These are phyloP conservation scores for Gyrodactylus bullatarudis DNA, from an alignment of 1,140 invertebrate genomes.

Conservation along the genomic window DNA sequence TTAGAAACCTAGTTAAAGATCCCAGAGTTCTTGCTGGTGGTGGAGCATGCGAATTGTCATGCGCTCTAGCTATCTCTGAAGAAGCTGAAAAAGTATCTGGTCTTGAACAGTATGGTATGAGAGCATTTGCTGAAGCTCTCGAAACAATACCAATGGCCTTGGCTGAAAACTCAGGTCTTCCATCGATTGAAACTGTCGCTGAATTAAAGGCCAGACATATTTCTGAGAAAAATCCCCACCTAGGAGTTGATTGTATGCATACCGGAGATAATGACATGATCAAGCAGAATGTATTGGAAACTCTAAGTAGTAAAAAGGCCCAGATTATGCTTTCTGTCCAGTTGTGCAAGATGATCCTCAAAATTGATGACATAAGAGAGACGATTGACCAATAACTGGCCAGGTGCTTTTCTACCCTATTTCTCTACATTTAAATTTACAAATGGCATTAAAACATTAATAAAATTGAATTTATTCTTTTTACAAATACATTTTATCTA, in stretches of 20 bases:
- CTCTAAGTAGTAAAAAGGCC: conserved; percentile 74
- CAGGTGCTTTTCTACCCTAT: not conserved
- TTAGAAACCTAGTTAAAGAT: conserved; percentile 66
- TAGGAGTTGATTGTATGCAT: conserved; percentile 77
- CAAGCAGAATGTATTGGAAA: conserved; percentile 72
- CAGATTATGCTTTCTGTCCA: conserved; percentile 70
- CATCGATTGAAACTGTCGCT: conserved; percentile 58
- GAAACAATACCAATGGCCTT: conserved; percentile 71
- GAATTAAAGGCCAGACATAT: conserved; percentile 62
- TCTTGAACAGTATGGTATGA: conserved; percentile 79
- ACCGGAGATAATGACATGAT: conserved; percentile 69
- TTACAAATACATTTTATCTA: not conserved
- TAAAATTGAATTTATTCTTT: not conserved
- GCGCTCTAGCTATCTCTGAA: conserved; percentile 30
- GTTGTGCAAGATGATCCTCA: conserved; percentile 92
- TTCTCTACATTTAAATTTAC: no score
- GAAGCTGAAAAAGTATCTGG: conserved; percentile 32
- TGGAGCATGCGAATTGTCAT: conserved; percentile 73
- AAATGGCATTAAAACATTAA: not conserved
- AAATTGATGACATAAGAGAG: conserved; percentile 79
- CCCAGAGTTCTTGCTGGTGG: conserved; percentile 80
- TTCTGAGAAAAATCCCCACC: conserved; percentile 40
- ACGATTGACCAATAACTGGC: not conserved
- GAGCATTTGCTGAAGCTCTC: conserved; percentile 68
- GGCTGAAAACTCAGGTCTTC: conserved; percentile 74